A percentile compares a stretch with the other conserved stretches of the same genome.
Evolutionary conservation across 2,113 vertebrate genomes (phyloP).

Genomic region (Acanthisitta chloris): DNA sequence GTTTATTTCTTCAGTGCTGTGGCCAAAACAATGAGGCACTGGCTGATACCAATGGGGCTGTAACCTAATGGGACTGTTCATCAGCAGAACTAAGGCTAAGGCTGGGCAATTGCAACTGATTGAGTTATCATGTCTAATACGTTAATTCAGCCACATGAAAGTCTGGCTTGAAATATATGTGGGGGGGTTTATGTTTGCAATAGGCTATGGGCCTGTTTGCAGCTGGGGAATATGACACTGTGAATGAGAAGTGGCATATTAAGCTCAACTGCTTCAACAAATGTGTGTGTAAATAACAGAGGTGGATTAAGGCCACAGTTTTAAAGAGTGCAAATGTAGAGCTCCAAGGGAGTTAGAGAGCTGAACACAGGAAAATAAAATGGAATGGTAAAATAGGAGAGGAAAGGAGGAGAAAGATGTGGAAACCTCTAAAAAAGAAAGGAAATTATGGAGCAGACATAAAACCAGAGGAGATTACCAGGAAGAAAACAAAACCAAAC

Average conservation of each 20-base stretch:
- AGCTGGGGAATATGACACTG: neutral
- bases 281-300: neutral
- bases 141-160: neutral
- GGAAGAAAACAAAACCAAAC: neutral
- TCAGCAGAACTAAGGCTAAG: neutral
- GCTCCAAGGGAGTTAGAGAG: neutral
- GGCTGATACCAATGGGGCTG: neutral
- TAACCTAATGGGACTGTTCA: neutral
- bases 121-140: neutral
- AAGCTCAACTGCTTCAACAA: neutral
- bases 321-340: neutral
- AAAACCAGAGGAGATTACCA: neutral
- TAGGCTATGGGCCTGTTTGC: neutral
- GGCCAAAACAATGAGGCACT: neutral
- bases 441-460: neutral
- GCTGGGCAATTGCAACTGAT: neutral
- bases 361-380: neutral
- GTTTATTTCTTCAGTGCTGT: neutral
- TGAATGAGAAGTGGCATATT: neutral
- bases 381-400: neutral
- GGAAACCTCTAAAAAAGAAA: neutral
- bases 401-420: neutral
- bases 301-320: neutral
- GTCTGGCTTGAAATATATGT: neutral
- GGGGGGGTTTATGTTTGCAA: neutral